phyloP scores from a whole-genome alignment of 2,113 vertebrate species.

The Odocoileus hemionus region DNA sequence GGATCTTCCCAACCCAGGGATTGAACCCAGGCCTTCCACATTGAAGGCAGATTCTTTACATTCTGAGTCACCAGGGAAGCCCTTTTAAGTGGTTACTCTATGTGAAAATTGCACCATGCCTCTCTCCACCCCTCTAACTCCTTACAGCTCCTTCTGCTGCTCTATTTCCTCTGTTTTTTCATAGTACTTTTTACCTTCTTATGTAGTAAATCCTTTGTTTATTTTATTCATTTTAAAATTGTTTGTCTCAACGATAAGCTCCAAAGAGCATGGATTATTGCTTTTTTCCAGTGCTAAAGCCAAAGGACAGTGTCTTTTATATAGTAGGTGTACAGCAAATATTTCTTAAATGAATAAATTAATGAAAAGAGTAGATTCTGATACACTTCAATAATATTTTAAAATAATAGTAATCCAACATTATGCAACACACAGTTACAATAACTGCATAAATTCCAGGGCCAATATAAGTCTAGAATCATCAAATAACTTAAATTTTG shows the following conservation, averaged over 20 bases:
- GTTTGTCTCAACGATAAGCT: not conserved
- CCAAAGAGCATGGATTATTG: not conserved
- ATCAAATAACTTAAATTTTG: not conserved
- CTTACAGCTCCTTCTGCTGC: not conserved
- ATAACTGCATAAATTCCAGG: not conserved
- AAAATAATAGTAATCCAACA: not conserved
- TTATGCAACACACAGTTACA: not conserved
- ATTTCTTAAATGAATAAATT: not conserved
- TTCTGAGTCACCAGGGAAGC: not conserved
- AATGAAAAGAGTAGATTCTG: not conserved
- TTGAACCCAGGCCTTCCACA: no score
- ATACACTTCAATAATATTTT: not conserved
- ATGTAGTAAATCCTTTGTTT: not conserved
- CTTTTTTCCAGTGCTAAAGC: not conserved
- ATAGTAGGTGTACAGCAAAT: not conserved
- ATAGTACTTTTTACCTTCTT: not conserved
- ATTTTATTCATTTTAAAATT: not conserved
- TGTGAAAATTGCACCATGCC: not conserved
- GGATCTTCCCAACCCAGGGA: no score
- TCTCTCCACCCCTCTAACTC: not conserved
- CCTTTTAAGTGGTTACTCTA: not conserved
- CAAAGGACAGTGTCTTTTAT: not conserved
- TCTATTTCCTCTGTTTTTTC: not conserved
- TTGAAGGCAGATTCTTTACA: no score
- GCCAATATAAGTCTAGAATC: not conserved